Evolutionary conservation across 2,797 vertebrate species (phyloP), one percentile per base, ranked within the genome.

Genomic region (Lepidocolaptes lacrymiger): DNA sequence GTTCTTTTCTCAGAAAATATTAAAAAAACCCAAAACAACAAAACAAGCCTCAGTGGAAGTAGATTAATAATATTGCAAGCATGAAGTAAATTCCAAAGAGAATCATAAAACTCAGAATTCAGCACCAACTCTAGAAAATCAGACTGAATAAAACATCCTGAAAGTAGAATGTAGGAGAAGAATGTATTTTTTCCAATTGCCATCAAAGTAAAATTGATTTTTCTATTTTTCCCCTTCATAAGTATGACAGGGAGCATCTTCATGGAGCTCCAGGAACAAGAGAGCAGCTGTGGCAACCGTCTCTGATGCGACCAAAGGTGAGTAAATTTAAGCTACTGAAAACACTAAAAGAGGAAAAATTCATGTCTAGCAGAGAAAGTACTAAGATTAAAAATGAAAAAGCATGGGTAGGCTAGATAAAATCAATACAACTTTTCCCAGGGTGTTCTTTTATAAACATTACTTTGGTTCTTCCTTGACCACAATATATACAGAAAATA

Each of bases 391-490:
- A 95, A 97, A 89, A 93, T 56, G 74, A 96, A 94, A 95, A 95
- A 95, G 58, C 79, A 84, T 48, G 27, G 51, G 20, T 32, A 95
- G 64, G 72, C 71, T 77, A 91, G 78, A 93, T 96, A 96, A 96
- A 95, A 96, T 95, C 91, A 89, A 85, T 96, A 82, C 41, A 55
- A 66, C 46, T 93, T 96, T 96, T 96, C 95, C 95, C 91, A 83
- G 32, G 79, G 82, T 95, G 79, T 93, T 92, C 68, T 96, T 95
- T 95, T 93, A 92, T 85, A 94, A 94, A 94, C 88, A 94, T 94
- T 87, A 93, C 74, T 95, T 92, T 85, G 64, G 46, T 77, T 89
- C 94, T 89, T 96, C 78, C 91, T 93, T 88, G 64, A 76, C 90
- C 91, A 85, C 78, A 89, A 92, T 85, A 96, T 87, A 92, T 87